Percentiles rank a stretch among this genome's conserved stretches.
phyloP scores from a whole-genome alignment of 2,797 vertebrate genomes.

The Aphelocoma californica region DNA sequence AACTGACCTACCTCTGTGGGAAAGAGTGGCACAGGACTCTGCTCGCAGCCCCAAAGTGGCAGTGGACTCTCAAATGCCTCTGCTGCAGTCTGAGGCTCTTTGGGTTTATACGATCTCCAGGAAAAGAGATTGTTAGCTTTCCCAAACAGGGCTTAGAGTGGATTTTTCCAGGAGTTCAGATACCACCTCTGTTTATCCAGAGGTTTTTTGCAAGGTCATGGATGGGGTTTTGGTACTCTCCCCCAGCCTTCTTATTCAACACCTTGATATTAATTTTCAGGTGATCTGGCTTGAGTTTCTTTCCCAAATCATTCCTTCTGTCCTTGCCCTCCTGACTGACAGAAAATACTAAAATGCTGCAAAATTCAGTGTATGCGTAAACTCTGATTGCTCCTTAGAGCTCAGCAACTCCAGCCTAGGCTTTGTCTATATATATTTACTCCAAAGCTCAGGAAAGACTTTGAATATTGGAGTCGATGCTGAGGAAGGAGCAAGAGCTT shows the following conservation, averaged over 20 bases:
- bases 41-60: neutral
- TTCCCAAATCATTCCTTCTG: neutral
- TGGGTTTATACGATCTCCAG: neutral
- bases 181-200: neutral
- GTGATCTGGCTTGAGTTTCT: neutral
- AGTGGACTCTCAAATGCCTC: neutral
- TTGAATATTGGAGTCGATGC: neutral
- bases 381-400: neutral
- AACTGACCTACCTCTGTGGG: neutral
- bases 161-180: neutral
- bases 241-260: accelerated
- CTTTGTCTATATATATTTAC: neutral
- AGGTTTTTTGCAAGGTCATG: neutral
- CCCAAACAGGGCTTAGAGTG: neutral
- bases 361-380: neutral
- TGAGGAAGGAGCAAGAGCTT: neutral
- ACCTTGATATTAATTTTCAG: neutral
- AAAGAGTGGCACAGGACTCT: neutral
- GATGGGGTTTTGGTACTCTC: neutral
- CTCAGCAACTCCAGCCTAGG: neutral
- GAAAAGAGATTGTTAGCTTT: neutral
- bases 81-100: neutral
- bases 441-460: neutral
- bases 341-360: neutral
- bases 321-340: neutral